phyloP scores from a whole-genome alignment of 2,888 invertebrate genomes.

The Drosophila ustulata region DNA sequence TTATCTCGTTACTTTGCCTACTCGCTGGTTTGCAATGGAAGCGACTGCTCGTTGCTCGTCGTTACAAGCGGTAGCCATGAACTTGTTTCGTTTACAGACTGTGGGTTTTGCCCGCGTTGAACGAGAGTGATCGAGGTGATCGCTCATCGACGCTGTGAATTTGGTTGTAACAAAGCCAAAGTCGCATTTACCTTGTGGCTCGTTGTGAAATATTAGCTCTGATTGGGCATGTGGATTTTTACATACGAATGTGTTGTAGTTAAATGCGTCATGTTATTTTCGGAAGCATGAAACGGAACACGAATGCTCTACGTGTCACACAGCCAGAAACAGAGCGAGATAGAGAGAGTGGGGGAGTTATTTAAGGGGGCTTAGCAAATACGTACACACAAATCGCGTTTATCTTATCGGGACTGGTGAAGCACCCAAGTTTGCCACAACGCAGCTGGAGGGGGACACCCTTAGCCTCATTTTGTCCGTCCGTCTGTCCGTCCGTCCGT shows the following conservation, averaged over 20 bases:
- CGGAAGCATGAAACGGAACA: conserved; percentile 31
- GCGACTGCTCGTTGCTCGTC: background rate
- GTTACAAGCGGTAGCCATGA: background rate
- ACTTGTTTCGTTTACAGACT: background rate
- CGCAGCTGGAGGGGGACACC: conserved; percentile 22
- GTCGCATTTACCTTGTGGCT: conserved; percentile 18
- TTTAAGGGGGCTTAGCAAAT: conserved; percentile 36
- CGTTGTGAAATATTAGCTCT: conserved; percentile 13
- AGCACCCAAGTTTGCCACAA: conserved; percentile 25
- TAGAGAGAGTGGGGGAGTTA: background rate
- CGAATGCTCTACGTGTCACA: conserved; percentile 37
- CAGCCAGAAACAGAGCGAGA: background rate
- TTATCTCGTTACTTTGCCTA: too few relatives aligned
- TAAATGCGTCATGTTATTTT: conserved; percentile 22
- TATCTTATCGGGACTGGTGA: conserved; percentile 58
- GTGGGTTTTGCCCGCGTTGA: background rate
- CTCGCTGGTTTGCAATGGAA: too few relatives aligned
- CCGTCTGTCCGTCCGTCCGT: conserved; percentile 4
- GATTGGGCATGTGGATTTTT: conserved; percentile 25
- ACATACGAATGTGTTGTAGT: conserved; percentile 12
- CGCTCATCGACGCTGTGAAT: background rate
- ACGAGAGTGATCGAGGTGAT: background rate
- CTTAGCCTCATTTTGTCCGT: conserved; percentile 47
- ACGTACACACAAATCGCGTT: conserved; percentile 45
- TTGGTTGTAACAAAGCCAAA: conserved; percentile 3